phyloP scores from a whole-genome alignment of 2,797 vertebrate genomes.

The Mormyrops attenuatus region DNA sequence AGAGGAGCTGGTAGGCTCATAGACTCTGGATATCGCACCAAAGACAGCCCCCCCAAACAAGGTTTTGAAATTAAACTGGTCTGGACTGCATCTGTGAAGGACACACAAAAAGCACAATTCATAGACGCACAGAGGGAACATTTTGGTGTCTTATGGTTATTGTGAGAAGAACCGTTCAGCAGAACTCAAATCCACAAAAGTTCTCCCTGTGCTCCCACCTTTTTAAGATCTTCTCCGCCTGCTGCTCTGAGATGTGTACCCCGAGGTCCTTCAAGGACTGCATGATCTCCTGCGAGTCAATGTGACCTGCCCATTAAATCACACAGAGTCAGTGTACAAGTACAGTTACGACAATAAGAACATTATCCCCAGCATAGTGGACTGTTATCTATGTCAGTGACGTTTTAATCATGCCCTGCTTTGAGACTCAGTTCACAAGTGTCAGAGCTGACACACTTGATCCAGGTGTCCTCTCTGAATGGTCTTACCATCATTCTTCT shows the following conservation, averaged over 20 bases:
- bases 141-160: neutral
- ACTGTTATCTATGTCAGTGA: neutral
- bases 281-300: slow-evolving; percentile 81
- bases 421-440: neutral
- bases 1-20: neutral
- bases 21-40: neutral
- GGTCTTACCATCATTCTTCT: slow-evolving; percentile 78
- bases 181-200: neutral
- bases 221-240: slow-evolving; percentile 82
- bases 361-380: neutral
- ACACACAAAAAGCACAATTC: neutral
- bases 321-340: neutral
- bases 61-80: neutral
- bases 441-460: neutral
- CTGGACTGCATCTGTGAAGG: neutral
- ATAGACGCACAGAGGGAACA: neutral
- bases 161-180: neutral
- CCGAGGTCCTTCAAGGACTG: slow-evolving; percentile 86
- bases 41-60: neutral
- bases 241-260: slow-evolving; percentile 82
- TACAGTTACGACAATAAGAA: neutral
- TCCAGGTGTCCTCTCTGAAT: neutral
- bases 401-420: neutral
- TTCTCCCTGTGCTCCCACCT: slow-evolving; percentile 61
- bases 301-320: slow-evolving; percentile 55